Conservation (phyloP, 2,797 vertebrate genomes). For the Mormyrops boulengeri region DNA sequence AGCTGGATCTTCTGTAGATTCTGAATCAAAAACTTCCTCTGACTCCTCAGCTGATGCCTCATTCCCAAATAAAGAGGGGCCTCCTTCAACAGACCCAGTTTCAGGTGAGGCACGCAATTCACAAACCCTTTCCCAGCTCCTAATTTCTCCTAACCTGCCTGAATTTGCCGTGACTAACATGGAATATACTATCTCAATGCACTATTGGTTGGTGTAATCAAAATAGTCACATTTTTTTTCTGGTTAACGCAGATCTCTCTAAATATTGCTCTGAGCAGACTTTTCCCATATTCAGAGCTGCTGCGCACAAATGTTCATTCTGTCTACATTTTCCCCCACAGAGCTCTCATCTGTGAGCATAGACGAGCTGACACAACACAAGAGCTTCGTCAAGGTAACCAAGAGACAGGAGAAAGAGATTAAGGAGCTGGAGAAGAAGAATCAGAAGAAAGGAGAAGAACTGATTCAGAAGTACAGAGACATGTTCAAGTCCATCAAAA, state of each 20-base stretch:
- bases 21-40: not conserved
- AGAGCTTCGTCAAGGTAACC: constrained; percentile 77
- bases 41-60: constrained; percentile 10
- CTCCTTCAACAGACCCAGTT: not conserved
- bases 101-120: constrained; percentile 11
- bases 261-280: not conserved
- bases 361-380: constrained; percentile 78
- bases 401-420: constrained; percentile 88
- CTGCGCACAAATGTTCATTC: not conserved
- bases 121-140: not conserved
- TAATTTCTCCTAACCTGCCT: not conserved
- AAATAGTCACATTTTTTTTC: not conserved
- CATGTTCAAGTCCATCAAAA: constrained; percentile 61
- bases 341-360: constrained; percentile 68
- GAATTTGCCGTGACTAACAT: not conserved
- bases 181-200: not conserved
- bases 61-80: not conserved
- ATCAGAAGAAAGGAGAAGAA: constrained; percentile 75
- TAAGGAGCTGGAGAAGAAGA: constrained; percentile 76
- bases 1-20: not conserved
- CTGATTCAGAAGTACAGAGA: constrained; percentile 71
- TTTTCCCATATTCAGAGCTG: not conserved
- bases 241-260: not conserved
- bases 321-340: constrained; percentile 36
- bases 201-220: not conserved